Base-by-base conservation (phyloP, 2,888 invertebrate species). In the Gasteruption jaculator region DNA sequence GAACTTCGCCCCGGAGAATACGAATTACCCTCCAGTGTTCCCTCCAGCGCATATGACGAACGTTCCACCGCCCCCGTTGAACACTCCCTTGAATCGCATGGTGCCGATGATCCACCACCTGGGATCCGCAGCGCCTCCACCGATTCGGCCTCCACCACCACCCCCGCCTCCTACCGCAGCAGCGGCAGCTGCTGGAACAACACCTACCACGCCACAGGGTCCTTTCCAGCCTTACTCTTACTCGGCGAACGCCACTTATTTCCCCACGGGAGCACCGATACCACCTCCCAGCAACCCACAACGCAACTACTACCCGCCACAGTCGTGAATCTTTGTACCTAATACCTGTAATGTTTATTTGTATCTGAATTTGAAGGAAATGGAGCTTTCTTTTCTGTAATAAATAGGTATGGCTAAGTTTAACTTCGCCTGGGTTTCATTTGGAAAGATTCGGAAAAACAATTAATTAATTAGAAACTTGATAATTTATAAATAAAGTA, bases 31-130 rank as follows among this genome's bases (percentile, higher is more conserved):
- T 4, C 57, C 67, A 15, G 65, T 65, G 4, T 70, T 69, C 52
- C 68, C 70, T 21, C 68, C 67, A 5, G 48, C 67, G 3, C 70
- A 68, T 38, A 63, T 67, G 20, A 56, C 65, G 6, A 62, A 68
- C 16, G 69, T 70, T 15, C 69, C 70, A 3, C 71, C 71, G 3
- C n/a, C n/a, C n/a, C 56, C 64, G 5, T 63, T 70, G 7, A 65
- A 61, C 35, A 35, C 68, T 4, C n/a, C n/a, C n/a, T 54, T 69
- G 43, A 68, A 66, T 48, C 71, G 68, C 30, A 65, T 68, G 18
- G 63, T 63, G 8, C 56, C 63, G 19, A 52, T 61, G 5, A 60
- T 63, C 48, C 62, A 61, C 32, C 61, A 61, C 31, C 53, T 64
- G 10, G 56, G 60, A 37, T 42, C 60, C 3, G 43, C 60, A 1